Percentiles rank a stretch among this genome's conserved stretches.
phyloP scores from a whole-genome alignment of 2,797 vertebrate genomes.

The Macrochelys suwanniensis region DNA sequence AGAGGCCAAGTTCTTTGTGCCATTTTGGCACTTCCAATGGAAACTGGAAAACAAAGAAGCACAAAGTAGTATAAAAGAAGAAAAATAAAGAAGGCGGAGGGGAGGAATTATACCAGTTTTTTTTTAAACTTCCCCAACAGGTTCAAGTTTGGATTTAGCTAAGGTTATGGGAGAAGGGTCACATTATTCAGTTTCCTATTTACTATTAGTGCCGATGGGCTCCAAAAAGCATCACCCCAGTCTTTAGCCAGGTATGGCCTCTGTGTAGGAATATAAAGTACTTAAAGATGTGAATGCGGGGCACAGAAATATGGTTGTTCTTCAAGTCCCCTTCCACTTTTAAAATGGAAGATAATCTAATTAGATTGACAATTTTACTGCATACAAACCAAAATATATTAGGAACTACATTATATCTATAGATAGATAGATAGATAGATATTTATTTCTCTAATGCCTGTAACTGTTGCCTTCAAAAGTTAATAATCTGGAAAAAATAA shows the following conservation, averaged over 20 bases:
- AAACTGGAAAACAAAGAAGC: background rate
- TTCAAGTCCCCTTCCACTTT: background rate
- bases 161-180: background rate
- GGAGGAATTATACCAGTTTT: background rate
- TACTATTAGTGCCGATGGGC: background rate
- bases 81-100: rapidly evolving
- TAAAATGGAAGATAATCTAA: background rate
- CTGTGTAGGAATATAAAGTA: background rate
- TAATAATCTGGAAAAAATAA: background rate
- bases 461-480: background rate
- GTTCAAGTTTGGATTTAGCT: background rate
- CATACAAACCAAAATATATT: background rate
- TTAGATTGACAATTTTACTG: background rate
- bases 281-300: background rate
- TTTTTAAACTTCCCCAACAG: background rate
- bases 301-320: background rate
- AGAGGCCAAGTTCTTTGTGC: background rate
- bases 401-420: background rate
- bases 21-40: background rate
- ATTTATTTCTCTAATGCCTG: background rate
- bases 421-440: no score
- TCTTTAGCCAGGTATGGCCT: background rate
- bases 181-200: background rate
- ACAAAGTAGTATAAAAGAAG: background rate
- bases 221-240: background rate